Evolutionary conservation across 1,140 invertebrate genomes (phyloP), one percentile per base, ranked within the genome.

Genomic region (Aphelenchoides fujianensis): DNA sequence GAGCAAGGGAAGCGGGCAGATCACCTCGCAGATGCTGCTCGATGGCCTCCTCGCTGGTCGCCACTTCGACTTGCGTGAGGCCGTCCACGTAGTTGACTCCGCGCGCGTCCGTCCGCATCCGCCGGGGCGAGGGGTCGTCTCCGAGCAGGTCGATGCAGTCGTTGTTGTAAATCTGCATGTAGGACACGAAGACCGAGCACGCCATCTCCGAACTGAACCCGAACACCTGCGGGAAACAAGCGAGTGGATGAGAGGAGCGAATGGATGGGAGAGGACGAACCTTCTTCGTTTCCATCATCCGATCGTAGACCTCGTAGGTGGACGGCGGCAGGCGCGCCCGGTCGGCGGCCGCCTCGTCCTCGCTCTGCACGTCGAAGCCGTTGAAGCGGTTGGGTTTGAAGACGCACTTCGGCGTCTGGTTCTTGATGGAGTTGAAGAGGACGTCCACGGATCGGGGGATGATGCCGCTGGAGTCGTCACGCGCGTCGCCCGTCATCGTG

Each of bases 101-200:
- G 12, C 41, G 41, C 9, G 52, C 19, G 48, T 87, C 93, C 92
- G 68, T 91, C 83, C 72, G 52, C 30, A 76, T 37, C 73, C 84
- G 82, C 23, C 84, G 83, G 28, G 80, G 82, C 71, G 85, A 85
- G 0, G 82, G 77, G 55, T 86, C 94, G 69, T 90, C 90, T n/a
- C n/a, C n/a, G 2, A 98, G 86, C 23, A 98, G 88, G 88, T 99
- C 96, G 86, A 93, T 98, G 3, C 97, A 92, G 85, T 90, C 91
- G 80, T 98, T 97, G 84, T 99, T 98, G 85, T 98, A 98, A 81
- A 98, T 92, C 86, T 99, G 95, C 70, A 96, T 89, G 84, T 95
- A 98, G 2, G 92, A 94, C 2, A 98, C 89, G 87, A 98, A 99
- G 2, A 98, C 91, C 28, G 92, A 89, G 66, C 84, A 87, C 9